Evolutionary conservation across 2,113 vertebrate species (phyloP).

Genomic region (Spea bombifrons): DNA sequence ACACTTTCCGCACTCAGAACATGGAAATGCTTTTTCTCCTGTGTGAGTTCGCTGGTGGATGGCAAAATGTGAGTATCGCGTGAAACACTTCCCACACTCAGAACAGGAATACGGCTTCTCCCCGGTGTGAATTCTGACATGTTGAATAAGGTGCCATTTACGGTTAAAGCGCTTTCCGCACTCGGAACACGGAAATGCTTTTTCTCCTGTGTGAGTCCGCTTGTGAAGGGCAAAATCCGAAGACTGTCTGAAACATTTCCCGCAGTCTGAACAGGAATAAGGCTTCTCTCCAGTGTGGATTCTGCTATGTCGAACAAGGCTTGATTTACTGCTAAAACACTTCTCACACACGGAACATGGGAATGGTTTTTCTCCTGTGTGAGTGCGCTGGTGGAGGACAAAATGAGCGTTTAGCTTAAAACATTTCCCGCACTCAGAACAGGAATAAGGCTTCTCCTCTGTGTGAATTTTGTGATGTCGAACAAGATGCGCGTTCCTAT

Average conservation of each 20-base stretch:
- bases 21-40: conserved; percentile 58
- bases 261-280: not conserved
- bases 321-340: not conserved
- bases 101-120: conserved; percentile 61
- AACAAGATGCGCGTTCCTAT: not conserved
- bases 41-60: conserved; percentile 60
- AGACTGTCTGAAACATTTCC: not conserved
- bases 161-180: not conserved
- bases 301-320: not conserved
- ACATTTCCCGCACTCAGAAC: not conserved
- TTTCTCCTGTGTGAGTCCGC: not conserved
- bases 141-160: not conserved
- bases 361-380: not conserved
- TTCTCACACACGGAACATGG: not conserved
- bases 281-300: not conserved
- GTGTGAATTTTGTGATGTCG: not conserved
- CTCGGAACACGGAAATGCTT: not conserved
- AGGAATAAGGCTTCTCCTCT: not conserved
- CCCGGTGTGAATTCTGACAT: conserved; percentile 44
- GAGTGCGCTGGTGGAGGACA: not conserved
- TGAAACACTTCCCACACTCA: conserved; percentile 58
- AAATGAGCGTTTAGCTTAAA: not conserved
- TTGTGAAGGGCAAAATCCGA: not conserved
- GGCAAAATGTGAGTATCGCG: conserved; percentile 56
- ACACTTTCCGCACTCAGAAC: conserved; percentile 57